A percentile compares a stretch with the other conserved stretches of the same genome.
These are phyloP conservation scores for Furnarius figulus DNA, from an alignment of 2,113 vertebrate species.

Conservation along the genomic window DNA sequence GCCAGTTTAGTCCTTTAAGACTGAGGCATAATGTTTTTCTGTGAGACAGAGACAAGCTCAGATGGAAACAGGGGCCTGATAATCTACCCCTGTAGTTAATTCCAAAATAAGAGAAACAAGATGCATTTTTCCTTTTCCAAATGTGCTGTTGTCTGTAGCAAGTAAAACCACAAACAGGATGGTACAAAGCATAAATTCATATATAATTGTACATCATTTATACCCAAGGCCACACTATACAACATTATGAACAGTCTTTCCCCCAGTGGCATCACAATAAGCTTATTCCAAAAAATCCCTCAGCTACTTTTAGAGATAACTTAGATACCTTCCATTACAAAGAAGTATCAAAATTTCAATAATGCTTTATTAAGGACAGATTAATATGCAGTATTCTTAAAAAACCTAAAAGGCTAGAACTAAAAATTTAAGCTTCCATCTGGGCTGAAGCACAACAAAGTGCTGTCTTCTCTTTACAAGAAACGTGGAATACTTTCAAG, in stretches of 20 bases:
- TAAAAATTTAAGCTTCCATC: conserved; percentile 52
- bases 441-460: conserved; percentile 76
- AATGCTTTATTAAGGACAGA: conserved; percentile 79
- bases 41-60: neutral
- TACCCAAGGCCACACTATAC: conserved; percentile 31
- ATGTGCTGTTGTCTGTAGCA: neutral
- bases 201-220: conserved; percentile 71
- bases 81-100: neutral
- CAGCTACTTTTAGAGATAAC: neutral
- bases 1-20: neutral
- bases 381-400: conserved; percentile 40
- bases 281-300: conserved; percentile 23
- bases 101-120: neutral
- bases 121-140: neutral
- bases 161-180: conserved; percentile 48
- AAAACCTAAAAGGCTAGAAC: conserved; percentile 38
- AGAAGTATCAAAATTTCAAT: conserved; percentile 51
- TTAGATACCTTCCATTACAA: conserved; percentile 38
- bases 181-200: conserved; percentile 41
- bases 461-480: conserved; percentile 80
- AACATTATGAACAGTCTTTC: conserved; percentile 51
- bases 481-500: conserved; percentile 66
- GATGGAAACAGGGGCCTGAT: neutral
- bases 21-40: neutral
- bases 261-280: conserved; percentile 49